Percentiles rank a stretch among this genome's conserved stretches.
These are phyloP conservation scores for Adela reaumurella DNA, from an alignment of 2,888 invertebrate species.

Conservation along the genomic window DNA sequence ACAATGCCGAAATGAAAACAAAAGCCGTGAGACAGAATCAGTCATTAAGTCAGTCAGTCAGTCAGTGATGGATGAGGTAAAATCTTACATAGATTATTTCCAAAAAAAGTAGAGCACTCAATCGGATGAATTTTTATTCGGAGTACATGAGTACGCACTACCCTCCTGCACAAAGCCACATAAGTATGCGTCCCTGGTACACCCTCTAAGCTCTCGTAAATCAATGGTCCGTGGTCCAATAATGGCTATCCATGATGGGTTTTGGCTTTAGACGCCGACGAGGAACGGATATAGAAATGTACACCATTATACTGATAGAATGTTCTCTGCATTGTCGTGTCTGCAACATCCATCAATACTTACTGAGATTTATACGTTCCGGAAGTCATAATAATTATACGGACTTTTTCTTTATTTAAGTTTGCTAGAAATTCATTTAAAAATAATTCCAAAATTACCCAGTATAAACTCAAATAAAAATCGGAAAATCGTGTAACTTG, in stretches of 20 bases:
- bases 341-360: background rate
- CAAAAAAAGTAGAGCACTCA: too few relatives aligned
- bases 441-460: too few relatives aligned
- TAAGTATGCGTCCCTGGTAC: background rate
- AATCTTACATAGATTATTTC: too few relatives aligned
- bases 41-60: too few relatives aligned
- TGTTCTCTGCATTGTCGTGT: background rate
- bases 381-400: background rate
- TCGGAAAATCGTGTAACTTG: too few relatives aligned
- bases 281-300: background rate
- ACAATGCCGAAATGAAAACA: too few relatives aligned
- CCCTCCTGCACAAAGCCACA: background rate
- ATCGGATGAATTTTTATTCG: too few relatives aligned
- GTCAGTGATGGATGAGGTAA: too few relatives aligned
- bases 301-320: background rate
- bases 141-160: too few relatives aligned
- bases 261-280: background rate
- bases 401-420: background rate
- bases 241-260: conserved; percentile 11
- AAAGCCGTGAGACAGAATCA: too few relatives aligned
- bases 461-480: too few relatives aligned
- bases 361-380: background rate
- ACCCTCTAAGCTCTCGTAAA: conserved; percentile 12
- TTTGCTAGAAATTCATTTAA: background rate
- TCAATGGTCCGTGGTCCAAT: conserved; percentile 13